phyloP scores from a whole-genome alignment of 2,113 vertebrate species.

The Forbesichthys agassizii region DNA sequence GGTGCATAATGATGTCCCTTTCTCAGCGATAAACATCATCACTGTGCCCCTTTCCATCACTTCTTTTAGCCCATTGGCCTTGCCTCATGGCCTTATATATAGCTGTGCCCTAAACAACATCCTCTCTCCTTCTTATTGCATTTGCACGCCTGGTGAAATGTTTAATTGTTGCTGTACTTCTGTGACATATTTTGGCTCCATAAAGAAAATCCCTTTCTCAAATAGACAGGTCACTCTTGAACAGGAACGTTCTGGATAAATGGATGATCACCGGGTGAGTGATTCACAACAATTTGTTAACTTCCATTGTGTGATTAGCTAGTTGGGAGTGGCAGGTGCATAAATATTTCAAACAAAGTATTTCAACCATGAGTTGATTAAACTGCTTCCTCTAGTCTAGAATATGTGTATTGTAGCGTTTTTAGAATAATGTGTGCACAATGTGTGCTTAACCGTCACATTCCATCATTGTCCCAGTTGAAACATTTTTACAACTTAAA shows the following conservation, averaged over 20 bases:
- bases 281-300: neutral
- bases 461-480: neutral
- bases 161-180: constrained; percentile 22
- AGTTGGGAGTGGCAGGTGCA: neutral
- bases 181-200: constrained; percentile 11
- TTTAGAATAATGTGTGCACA: neutral
- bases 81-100: constrained; percentile 41
- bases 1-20: constrained; percentile 71
- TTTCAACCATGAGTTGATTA: neutral
- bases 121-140: constrained; percentile 45
- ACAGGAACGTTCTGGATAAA: neutral
- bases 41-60: constrained; percentile 59
- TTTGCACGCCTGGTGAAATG: constrained; percentile 21
- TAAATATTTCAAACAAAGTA: neutral
- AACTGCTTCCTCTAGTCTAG: neutral
- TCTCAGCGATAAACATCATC: constrained; percentile 64
- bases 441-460: neutral
- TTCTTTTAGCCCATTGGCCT: constrained; percentile 51
- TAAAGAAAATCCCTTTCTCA: constrained; percentile 15
- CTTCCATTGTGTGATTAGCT: neutral
- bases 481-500: no score
- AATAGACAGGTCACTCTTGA: neutral
- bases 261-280: neutral
- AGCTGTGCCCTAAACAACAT: constrained; percentile 26
- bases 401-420: neutral